Percentiles rank a stretch among this genome's conserved stretches.
phyloP scores from a whole-genome alignment of 2,797 vertebrate genomes.

The Sebastiscus tertius region DNA sequence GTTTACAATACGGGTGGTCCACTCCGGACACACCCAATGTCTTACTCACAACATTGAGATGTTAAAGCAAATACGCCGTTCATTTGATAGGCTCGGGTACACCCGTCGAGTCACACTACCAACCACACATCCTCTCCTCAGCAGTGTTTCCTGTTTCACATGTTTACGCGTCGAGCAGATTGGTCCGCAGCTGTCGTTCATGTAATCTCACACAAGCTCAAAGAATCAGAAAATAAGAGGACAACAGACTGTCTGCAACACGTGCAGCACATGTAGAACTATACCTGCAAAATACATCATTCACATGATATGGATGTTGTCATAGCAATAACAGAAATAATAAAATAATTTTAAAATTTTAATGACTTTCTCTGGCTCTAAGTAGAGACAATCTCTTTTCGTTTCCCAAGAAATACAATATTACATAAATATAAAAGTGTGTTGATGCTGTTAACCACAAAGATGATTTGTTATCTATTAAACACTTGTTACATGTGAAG shows the following conservation, averaged over 20 bases:
- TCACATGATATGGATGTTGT: not conserved
- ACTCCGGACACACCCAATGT: not conserved
- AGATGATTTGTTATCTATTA: not conserved
- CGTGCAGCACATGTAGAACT: not conserved
- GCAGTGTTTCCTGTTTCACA: constrained; percentile 30
- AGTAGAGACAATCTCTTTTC: not conserved
- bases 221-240: not conserved
- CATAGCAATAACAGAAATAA: not conserved
- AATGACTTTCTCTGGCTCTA: not conserved
- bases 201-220: not conserved
- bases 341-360: not conserved
- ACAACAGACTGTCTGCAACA: not conserved
- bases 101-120: not conserved
- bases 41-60: not conserved
- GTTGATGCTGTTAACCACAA: constrained; percentile 8
- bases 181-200: not conserved
- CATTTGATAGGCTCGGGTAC: not conserved
- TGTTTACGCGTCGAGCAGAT: not conserved
- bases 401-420: not conserved
- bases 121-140: constrained; percentile 40
- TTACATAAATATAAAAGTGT: not conserved
- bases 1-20: not conserved
- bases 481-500: not conserved
- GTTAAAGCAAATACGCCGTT: not conserved
- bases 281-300: not conserved